Percentiles rank a stretch among this genome's conserved stretches.
phyloP scores from a whole-genome alignment of 2,797 vertebrate genomes.

The Decapterus maruadsi region DNA sequence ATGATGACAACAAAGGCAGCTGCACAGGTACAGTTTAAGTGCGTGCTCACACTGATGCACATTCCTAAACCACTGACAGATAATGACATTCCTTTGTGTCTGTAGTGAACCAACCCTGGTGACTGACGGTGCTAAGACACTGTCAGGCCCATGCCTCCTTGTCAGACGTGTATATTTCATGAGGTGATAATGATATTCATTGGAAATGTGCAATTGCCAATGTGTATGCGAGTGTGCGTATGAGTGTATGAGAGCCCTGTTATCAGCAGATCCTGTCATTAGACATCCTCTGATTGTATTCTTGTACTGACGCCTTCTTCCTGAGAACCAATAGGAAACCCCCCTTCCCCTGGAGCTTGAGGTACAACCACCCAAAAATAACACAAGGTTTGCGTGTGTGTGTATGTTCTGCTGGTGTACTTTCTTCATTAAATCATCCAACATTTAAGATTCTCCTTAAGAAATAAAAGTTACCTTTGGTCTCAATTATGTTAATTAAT shows the following conservation, averaged over 20 bases:
- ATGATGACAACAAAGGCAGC: background rate
- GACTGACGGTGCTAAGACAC: background rate
- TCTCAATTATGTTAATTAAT: background rate
- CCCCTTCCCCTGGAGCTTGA: slow-evolving; percentile 50
- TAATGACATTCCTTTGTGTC: background rate
- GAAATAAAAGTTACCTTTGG: background rate
- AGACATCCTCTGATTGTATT: slow-evolving; percentile 82
- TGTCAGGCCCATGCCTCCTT: slow-evolving; percentile 5
- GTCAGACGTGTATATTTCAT: slow-evolving; percentile 10
- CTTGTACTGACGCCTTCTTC: slow-evolving; percentile 68
- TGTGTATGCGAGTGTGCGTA: slow-evolving; percentile 24
- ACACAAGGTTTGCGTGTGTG: slow-evolving; percentile 21
- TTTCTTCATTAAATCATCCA: background rate
- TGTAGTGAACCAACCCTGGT: background rate
- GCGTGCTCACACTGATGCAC: no score
- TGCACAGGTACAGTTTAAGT: background rate
- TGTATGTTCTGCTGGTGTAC: background rate
- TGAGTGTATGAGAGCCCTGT: slow-evolving; percentile 27
- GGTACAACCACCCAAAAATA: slow-evolving; percentile 61
- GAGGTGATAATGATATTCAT: slow-evolving; percentile 21
- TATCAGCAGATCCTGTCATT: slow-evolving; percentile 71
- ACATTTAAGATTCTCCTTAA: background rate
- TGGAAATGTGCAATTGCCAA: slow-evolving; percentile 4
- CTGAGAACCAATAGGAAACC: slow-evolving; percentile 61
- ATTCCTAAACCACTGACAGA: background rate